Evolutionary conservation across 2,888 invertebrate species (phyloP).

Genomic region (Seira ritae): DNA sequence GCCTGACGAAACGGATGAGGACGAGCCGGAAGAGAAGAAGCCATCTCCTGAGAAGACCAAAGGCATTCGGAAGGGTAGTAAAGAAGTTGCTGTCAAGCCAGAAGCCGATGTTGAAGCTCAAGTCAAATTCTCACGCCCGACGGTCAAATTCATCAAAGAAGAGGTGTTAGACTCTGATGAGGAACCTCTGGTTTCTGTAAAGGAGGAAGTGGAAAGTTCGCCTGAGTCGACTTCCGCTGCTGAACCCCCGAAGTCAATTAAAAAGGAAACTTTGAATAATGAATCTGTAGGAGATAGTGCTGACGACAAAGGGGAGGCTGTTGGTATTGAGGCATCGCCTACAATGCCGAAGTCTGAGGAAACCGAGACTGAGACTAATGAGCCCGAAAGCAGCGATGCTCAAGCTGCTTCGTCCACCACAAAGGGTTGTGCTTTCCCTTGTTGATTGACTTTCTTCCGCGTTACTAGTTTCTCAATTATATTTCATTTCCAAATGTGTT

Average conservation of each 20-base stretch:
- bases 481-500: too few relatives aligned
- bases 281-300: background rate
- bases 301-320: background rate
- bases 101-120: too few relatives aligned
- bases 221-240: too few relatives aligned
- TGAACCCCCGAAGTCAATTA: too few relatives aligned
- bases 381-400: background rate
- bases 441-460: background rate
- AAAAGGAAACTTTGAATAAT: too few relatives aligned
- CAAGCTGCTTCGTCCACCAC: background rate
- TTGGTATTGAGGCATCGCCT: background rate
- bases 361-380: background rate
- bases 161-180: background rate
- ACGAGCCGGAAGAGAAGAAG: background rate
- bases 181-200: too few relatives aligned
- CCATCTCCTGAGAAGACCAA: too few relatives aligned
- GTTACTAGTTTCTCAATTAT: background rate
- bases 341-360: background rate
- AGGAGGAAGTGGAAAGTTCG: too few relatives aligned
- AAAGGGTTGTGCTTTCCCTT: background rate
- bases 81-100: too few relatives aligned
- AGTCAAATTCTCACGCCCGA: too few relatives aligned
- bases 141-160: too few relatives aligned
- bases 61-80: too few relatives aligned
- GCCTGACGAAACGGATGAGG: background rate